Evolutionary conservation across 1,140 invertebrate genomes (phyloP).

Genomic region (Sesamia nonagrioides): DNA sequence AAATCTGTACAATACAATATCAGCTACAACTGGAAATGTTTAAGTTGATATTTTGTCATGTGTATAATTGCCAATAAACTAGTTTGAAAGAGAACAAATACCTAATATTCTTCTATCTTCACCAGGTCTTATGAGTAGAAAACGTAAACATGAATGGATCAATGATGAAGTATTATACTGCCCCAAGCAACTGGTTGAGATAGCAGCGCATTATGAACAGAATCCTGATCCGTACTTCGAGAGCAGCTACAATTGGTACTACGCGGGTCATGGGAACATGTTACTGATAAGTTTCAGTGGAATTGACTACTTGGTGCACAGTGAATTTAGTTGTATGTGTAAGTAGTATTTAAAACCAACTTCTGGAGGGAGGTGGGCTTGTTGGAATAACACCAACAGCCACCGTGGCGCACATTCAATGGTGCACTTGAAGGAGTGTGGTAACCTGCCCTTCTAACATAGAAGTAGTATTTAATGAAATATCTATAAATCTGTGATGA

Average conservation of each 20-base stretch:
- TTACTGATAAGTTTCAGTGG: slow-evolving; percentile 65
- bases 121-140: slow-evolving; percentile 42
- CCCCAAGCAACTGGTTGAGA: slow-evolving; percentile 71
- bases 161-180: slow-evolving; percentile 76
- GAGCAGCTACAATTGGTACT: slow-evolving; percentile 79
- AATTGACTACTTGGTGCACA: slow-evolving; percentile 73
- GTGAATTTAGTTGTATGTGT: slow-evolving; percentile 75
- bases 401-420: too few relatives aligned
- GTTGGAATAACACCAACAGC: too few relatives aligned
- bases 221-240: slow-evolving; percentile 77
- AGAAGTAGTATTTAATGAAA: too few relatives aligned
- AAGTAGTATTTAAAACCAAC: slow-evolving; percentile 58
- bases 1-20: too few relatives aligned
- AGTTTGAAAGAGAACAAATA: too few relatives aligned
- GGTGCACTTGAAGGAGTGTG: too few relatives aligned
- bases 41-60: too few relatives aligned
- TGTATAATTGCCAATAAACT: too few relatives aligned
- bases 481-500: too few relatives aligned
- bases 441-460: too few relatives aligned
- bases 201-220: slow-evolving; percentile 72
- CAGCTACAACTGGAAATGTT: too few relatives aligned
- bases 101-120: not conserved
- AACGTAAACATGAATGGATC: slow-evolving; percentile 58
- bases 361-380: too few relatives aligned
- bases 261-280: slow-evolving; percentile 77